Conservation (phyloP, 2,113 vertebrate genomes). For the Toxotes jaculatrix region DNA sequence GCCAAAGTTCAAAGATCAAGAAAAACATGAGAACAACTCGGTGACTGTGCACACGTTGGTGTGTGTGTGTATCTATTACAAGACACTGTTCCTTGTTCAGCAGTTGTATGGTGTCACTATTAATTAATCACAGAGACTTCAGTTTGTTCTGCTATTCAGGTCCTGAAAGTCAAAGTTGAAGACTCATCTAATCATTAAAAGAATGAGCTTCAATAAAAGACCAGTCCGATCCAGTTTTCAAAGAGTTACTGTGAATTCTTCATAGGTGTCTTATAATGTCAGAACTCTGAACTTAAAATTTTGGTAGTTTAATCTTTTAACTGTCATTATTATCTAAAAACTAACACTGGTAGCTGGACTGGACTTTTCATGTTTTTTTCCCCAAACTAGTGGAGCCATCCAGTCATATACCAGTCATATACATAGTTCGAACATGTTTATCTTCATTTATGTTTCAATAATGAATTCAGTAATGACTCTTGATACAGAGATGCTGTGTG, state of each 20-base stretch:
- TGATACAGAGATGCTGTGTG: not conserved
- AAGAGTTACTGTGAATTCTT: not conserved
- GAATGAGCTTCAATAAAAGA: not conserved
- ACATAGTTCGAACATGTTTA: not conserved
- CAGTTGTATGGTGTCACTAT: not conserved
- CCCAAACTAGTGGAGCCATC: no score
- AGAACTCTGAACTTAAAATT: not conserved
- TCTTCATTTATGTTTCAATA: not conserved
- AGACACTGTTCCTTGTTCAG: constrained; percentile 8
- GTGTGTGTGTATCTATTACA: not conserved
- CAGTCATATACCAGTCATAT: no score
- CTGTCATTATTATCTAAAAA: not conserved
- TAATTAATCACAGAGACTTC: not conserved
- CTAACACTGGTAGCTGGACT: no score
- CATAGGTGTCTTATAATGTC: not conserved
- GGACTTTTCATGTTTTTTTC: not conserved
- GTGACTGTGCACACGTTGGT: not conserved
- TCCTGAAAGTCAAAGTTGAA: not conserved
- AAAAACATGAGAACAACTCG: constrained; percentile 20
- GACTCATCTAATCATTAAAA: not conserved
- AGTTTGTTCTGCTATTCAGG: not conserved
- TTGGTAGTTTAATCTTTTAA: not conserved
- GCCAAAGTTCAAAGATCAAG: constrained; percentile 66
- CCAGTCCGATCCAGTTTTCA: not conserved
- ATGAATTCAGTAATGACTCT: not conserved